phyloP scores from a whole-genome alignment of 2,888 invertebrate genomes.

The Mythimna pallens region DNA sequence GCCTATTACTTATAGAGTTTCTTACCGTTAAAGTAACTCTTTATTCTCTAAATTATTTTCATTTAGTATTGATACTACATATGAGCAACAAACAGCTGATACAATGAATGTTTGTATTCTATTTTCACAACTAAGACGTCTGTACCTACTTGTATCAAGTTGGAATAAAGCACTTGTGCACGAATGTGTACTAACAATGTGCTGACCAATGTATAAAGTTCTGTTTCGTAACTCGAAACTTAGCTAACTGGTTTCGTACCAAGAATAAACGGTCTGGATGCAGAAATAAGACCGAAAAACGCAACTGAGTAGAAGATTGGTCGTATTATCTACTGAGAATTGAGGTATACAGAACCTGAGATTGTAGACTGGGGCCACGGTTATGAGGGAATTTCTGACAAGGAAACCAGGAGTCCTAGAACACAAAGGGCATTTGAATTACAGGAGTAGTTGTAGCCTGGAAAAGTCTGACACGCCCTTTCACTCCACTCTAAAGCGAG shows the following conservation, averaged over 20 bases:
- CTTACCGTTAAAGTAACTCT: constrained; percentile 18
- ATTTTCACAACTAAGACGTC: constrained; percentile 11
- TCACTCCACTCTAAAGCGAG: no score
- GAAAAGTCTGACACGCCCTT: no score
- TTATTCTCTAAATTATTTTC: constrained; percentile 23
- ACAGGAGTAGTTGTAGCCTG: no score
- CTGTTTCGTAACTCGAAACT: constrained; percentile 18
- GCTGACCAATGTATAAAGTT: constrained; percentile 25
- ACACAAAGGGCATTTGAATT: no score
- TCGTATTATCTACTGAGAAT: background rate
- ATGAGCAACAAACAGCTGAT: background rate
- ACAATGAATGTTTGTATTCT: constrained; percentile 1
- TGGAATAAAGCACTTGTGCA: constrained; percentile 24
- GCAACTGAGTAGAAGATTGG: background rate
- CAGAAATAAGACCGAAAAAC: background rate
- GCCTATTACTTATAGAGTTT: constrained; percentile 49
- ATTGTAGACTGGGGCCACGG: no score
- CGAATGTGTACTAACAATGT: constrained; percentile 21
- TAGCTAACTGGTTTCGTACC: background rate
- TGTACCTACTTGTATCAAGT: background rate
- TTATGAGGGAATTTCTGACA: no score
- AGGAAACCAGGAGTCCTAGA: no score
- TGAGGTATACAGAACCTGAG: background rate
- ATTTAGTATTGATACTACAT: background rate
- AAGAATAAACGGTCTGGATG: constrained; percentile 11